phyloP scores from a whole-genome alignment of 2,797 vertebrate species.

The Arnoldichthys spilopterus region DNA sequence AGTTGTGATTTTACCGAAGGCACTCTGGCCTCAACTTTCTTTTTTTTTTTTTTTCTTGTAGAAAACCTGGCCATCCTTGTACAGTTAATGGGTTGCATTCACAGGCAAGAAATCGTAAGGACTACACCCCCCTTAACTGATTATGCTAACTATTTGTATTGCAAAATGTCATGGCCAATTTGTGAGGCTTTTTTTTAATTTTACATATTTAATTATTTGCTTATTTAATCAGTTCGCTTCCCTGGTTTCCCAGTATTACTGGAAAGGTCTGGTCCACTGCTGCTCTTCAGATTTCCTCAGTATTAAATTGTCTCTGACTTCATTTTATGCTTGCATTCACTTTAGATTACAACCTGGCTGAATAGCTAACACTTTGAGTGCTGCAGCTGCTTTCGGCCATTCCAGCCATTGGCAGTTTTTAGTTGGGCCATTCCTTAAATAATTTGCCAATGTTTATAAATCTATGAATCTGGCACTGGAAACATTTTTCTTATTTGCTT shows the following conservation, averaged over 20 bases:
- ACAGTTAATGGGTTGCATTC: conserved; percentile 18
- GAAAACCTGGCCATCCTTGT: conserved; percentile 32
- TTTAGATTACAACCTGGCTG: background rate
- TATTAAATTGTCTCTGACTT: background rate
- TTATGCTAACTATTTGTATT: background rate
- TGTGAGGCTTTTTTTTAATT: background rate
- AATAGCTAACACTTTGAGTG: too few relatives aligned
- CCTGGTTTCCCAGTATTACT: background rate
- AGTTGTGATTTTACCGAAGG: conserved; percentile 34
- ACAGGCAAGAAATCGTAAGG: conserved; percentile 36
- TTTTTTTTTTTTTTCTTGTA: conserved; percentile 43
- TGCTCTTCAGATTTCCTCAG: background rate
- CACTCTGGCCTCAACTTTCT: conserved; percentile 30
- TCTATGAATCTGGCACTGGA: conserved; percentile 39
- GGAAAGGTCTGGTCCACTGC: conserved; percentile 5
- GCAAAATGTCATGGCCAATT: background rate
- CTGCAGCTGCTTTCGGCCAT: background rate
- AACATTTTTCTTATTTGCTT: background rate
- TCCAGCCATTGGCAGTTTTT: background rate
- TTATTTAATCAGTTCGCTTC: background rate
- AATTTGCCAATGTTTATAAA: conserved; percentile 12
- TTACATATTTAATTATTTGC: conserved; percentile 5
- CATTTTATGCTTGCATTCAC: background rate
- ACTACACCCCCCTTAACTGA: conserved; percentile 22
- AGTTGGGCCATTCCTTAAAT: conserved; percentile 9